A percentile compares a stretch with the other conserved stretches of the same genome.
phyloP scores from a whole-genome alignment of 2,113 vertebrate genomes.

The Apodemus sylvaticus region DNA sequence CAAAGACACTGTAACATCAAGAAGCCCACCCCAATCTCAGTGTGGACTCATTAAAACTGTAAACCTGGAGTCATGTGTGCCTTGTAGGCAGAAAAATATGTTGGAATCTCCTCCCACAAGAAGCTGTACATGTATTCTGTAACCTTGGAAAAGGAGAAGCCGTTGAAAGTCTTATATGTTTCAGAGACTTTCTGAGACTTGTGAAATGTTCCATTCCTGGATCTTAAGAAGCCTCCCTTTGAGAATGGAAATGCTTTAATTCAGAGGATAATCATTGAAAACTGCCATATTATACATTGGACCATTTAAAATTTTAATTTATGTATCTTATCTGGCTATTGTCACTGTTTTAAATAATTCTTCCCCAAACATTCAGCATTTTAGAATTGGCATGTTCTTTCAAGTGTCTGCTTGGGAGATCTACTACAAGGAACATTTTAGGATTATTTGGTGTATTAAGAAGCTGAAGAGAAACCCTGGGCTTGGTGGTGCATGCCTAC shows the following conservation, averaged over 20 bases:
- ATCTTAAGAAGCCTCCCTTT: background rate
- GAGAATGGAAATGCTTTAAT: background rate
- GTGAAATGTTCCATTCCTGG: background rate
- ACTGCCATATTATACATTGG: background rate
- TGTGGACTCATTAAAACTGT: background rate
- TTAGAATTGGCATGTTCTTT: background rate
- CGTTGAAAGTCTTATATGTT: background rate
- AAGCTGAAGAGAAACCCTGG: background rate
- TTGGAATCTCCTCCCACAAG: background rate
- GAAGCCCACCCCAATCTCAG: background rate
- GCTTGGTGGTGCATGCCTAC: background rate
- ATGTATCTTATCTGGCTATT: background rate
- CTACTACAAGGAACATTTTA: background rate
- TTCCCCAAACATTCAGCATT: background rate
- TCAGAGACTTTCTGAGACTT: background rate
- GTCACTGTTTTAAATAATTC: background rate
- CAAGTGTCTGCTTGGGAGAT: background rate
- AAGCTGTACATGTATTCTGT: background rate
- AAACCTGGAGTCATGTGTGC: background rate
- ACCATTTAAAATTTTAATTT: background rate
- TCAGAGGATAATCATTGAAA: background rate
- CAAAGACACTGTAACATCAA: background rate
- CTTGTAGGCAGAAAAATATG: background rate
- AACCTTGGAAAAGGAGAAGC: background rate
- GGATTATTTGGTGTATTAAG: background rate